Evolutionary conservation across 2,113 vertebrate species (phyloP), one percentile per base, ranked within the genome.

Genomic region (Onychorhynchus coronatus): DNA sequence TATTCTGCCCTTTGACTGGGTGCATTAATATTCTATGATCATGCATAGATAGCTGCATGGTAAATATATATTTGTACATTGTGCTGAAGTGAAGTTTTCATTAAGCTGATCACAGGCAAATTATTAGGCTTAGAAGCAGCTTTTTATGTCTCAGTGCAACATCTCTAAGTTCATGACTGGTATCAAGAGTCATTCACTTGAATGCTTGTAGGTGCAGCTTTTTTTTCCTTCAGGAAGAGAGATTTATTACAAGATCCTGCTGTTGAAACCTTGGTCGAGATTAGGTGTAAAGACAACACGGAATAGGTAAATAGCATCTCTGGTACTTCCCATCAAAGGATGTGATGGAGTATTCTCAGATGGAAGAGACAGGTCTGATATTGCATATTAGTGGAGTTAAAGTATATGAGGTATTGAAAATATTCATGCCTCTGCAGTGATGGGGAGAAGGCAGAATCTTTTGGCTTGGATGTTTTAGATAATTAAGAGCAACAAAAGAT

Each of bases 401-500:
- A 89, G 66, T 35, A 75, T 56, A 76, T 76, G 93, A 96, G 80
- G 47, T 92, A 96, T 95, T 96, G 95, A 96, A 96, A 95, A 97
- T 95, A 96, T 96, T 97, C 95, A 96, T 79, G 70, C 66, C 22
- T 82, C 77, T 75, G 91, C 77, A 66, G 41, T 61, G 74, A 85
- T 58, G 84, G 53, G 74, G 70, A 91, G 66, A 81, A 95, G 66
- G 70, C 61, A 52, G 83, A 84, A 93, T 85, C 86, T 91, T 91
- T 91, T 78, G 80, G 61, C 80, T 92, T 94, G 90, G 70, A 93
- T 95, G 76, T 85, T 94, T 92, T 91, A 94, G 95, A 82, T 91
- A 96, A 96, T 96, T 93, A 96, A 91, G 90, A 96, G 73, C 76
- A 96, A 96, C 93, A 96, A 93, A 95, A 96, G 91, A 92, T 74